Conservation (phyloP, 30 jellyfish, hydroid and myxozoan genomes). For the Hydractinia symbiolongicarpus region DNA sequence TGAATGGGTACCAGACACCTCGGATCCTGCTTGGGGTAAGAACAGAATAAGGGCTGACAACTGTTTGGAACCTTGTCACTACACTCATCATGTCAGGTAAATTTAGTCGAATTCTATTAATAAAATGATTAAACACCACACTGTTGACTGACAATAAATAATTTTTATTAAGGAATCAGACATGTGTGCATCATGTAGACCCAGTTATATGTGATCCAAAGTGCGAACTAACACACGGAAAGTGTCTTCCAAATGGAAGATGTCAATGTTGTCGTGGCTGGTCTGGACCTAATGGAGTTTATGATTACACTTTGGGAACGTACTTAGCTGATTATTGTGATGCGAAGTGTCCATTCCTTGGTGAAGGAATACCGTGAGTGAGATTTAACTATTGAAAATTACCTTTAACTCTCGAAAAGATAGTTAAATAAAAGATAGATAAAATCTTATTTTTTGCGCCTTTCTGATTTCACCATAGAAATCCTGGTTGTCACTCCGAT, state of each 20-base stretch:
- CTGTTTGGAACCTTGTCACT: slow-evolving; percentile 20
- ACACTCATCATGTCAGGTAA: slow-evolving; percentile 29
- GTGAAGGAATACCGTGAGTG: background rate
- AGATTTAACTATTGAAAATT: background rate
- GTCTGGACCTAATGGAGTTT: slow-evolving; percentile 1
- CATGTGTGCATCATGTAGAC: background rate
- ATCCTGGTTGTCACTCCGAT: background rate
- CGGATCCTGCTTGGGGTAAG: slow-evolving; percentile 24
- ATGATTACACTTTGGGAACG: background rate
- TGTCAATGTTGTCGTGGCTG: slow-evolving; percentile 8
- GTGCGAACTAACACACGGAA: slow-evolving; percentile 7
- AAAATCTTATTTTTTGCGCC: too few relatives aligned
- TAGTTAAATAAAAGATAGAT: too few relatives aligned
- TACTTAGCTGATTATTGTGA: background rate
- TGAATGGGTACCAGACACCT: slow-evolving; percentile 3
- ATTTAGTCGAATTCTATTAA: too few relatives aligned
- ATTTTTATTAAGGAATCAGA: background rate
- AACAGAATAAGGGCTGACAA: slow-evolving; percentile 26
- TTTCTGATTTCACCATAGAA: too few relatives aligned
- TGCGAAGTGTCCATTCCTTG: slow-evolving; percentile 8
- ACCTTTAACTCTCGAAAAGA: too few relatives aligned
- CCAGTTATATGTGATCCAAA: background rate
- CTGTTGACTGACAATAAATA: too few relatives aligned
- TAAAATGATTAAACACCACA: too few relatives aligned
- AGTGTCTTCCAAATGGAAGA: background rate